Base-by-base conservation (phyloP, 2,888 invertebrate species). In the Ectropis crepuscularia region DNA sequence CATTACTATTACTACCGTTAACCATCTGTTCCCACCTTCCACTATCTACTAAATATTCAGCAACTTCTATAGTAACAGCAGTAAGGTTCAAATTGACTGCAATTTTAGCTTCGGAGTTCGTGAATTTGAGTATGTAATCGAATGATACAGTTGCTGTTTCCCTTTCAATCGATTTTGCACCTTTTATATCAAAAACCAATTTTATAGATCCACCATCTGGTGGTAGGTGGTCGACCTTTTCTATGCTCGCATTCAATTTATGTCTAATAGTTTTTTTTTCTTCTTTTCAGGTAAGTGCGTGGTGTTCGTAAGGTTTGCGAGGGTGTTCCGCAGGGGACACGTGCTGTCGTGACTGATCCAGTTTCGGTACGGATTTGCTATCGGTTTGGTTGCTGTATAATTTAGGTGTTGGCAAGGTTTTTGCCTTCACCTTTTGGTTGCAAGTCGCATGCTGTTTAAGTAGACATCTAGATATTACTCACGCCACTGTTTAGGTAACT, bases 281-380 rank as follows among this genome's bases (percentile, higher is more conserved):
- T 69, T 86, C 68, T 69, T 86, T 86, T 76, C 87, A 88, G 88
- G 88, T 88, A 88, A 84, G 87, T 80, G 71, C 81, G 76, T 78
- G 77, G 73, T 66, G 9, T 16, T 10, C 2, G 37, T 6, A 37
- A 47, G 9, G 41, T 10, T 41, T 5, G 41, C 7, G 41, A 41
- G 41, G 6, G 10, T 10, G 10, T 6, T 9, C 9, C 5, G 41
- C 41, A 41, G 6, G 28, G 51, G n/a, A 39, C 57, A 54, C 54
- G 54, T 54, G 58, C 39, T 54, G 9, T 45, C 45, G 54, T 54
- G 46, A 46, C 38, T 12, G 54, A 37, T 54, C 54, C 38, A 43
- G 53, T 58, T 62, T 67, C 73, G 70, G 66, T 68, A 65, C 62
- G 54, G 70, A 72, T 77, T 73, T 73, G 74, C 54, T 62, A 38